Evolutionary conservation across 2,888 invertebrate genomes (phyloP).

Genomic region (Aproaerema taeniolella): DNA sequence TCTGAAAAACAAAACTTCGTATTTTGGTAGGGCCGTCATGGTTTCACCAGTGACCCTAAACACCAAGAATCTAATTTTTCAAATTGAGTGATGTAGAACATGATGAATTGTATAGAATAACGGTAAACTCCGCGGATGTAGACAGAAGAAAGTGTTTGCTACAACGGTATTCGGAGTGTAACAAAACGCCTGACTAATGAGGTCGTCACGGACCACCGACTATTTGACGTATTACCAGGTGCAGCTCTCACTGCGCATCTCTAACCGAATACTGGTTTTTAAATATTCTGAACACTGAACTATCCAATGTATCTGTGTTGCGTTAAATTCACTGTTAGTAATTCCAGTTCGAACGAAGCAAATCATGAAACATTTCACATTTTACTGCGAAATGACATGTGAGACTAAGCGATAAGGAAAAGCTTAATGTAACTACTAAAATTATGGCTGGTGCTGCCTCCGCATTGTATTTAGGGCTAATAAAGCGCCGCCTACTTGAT

Average conservation of each 20-base stretch:
- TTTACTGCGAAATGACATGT: slow-evolving; percentile 5
- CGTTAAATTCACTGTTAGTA: too few species aligned
- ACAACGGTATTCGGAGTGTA: slow-evolving; percentile 59
- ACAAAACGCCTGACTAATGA: slow-evolving; percentile 48
- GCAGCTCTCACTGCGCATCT: background rate
- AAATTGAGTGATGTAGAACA: slow-evolving; percentile 5
- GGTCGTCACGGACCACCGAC: slow-evolving; percentile 37
- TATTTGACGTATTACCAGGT: slow-evolving; percentile 13
- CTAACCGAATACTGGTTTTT: too few species aligned
- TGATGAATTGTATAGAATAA: slow-evolving; percentile 27
- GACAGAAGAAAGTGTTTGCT: slow-evolving; percentile 46
- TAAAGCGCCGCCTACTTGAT: slow-evolving; percentile 13
- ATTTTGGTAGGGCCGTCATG: background rate
- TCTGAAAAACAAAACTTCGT: background rate
- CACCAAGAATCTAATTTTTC: slow-evolving; percentile 3
- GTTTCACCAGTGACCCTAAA: slow-evolving; percentile 3
- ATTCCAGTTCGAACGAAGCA: too few species aligned
- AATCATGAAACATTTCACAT: slow-evolving; percentile 3
- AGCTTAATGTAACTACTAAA: slow-evolving; percentile 8
- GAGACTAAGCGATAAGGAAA: slow-evolving; percentile 10
- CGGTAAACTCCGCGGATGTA: slow-evolving; percentile 23
- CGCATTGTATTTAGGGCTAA: slow-evolving; percentile 15
- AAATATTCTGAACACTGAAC: too few species aligned
- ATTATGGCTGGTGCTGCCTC: slow-evolving; percentile 5
- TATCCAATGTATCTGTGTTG: too few species aligned